A percentile compares a stretch with the other conserved stretches of the same genome.
Conservation (phyloP, 2,797 vertebrate species). For the Dromococcyx pavoninus region DNA sequence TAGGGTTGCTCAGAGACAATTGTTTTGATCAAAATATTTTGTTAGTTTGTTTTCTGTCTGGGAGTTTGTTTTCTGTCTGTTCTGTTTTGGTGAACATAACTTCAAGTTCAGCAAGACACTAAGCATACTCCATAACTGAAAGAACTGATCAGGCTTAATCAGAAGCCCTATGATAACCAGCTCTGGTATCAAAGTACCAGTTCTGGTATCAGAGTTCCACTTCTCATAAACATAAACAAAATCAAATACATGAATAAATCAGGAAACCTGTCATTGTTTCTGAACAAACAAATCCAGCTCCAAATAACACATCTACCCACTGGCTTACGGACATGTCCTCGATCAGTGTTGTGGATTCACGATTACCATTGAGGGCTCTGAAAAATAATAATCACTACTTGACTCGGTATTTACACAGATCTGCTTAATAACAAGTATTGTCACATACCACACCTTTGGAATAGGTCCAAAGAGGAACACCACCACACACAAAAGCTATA, state of each 20-base stretch:
- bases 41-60: not conserved
- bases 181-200: not conserved
- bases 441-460: not conserved
- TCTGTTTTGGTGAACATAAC: not conserved
- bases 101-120: not conserved
- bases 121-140: not conserved
- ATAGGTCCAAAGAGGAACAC: not conserved
- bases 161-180: not conserved
- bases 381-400: not conserved
- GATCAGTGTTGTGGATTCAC: not conserved
- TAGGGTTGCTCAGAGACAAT: not conserved
- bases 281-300: not conserved
- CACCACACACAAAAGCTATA: not conserved
- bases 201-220: not conserved
- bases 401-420: not conserved
- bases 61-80: not conserved
- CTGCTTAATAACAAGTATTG: not conserved
- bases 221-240: not conserved
- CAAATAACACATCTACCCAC: not conserved
- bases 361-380: not conserved
- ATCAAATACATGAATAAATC: not conserved
- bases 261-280: not conserved
- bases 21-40: not conserved
- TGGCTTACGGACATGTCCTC: not conserved
- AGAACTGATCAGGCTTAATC: not conserved